A percentile compares a stretch with the other conserved stretches of the same genome.
phyloP scores from a whole-genome alignment of 2,888 invertebrate species.

The Thera obeliscata region DNA sequence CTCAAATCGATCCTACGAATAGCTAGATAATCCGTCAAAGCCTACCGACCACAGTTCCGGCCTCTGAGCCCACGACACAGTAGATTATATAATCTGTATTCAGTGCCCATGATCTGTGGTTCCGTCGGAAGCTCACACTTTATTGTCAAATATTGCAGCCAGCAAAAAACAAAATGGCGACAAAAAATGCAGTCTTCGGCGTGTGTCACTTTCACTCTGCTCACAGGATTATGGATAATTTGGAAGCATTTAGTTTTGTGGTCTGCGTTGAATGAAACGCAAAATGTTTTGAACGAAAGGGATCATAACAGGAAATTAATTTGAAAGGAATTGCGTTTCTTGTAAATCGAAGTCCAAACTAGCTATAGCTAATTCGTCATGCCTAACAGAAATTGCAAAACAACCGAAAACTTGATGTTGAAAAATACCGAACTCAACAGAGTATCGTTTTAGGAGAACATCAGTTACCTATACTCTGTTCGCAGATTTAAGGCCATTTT shows the following conservation, averaged over 20 bases:
- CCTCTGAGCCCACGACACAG: not conserved
- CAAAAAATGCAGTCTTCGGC: slow-evolving; percentile 21
- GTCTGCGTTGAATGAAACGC: slow-evolving; percentile 12
- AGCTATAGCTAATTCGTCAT: no score
- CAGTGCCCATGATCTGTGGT: slow-evolving; percentile 7
- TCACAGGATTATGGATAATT: slow-evolving; percentile 20
- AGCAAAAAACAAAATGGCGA: slow-evolving; percentile 22
- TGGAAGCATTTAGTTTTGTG: slow-evolving; percentile 19
- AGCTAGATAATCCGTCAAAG: slow-evolving; percentile 16
- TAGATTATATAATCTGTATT: no score
- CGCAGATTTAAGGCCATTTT: no score
- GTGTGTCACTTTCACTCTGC: slow-evolving; percentile 35
- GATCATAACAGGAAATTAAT: slow-evolving; percentile 1
- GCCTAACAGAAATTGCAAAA: no score
- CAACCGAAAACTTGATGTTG: no score
- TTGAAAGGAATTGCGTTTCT: slow-evolving; percentile 13
- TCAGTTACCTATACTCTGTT: no score
- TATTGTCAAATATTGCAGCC: slow-evolving; percentile 8
- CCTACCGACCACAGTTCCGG: slow-evolving; percentile 13
- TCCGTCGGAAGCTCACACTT: slow-evolving; percentile 28
- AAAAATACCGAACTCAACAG: no score
- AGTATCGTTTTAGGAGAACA: no score
- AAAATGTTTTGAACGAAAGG: slow-evolving; percentile 8
- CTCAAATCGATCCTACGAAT: slow-evolving; percentile 5
- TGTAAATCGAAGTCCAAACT: not conserved